Base-by-base conservation (phyloP, 2,888 invertebrate genomes). In the Caenorhabditis plicata region DNA sequence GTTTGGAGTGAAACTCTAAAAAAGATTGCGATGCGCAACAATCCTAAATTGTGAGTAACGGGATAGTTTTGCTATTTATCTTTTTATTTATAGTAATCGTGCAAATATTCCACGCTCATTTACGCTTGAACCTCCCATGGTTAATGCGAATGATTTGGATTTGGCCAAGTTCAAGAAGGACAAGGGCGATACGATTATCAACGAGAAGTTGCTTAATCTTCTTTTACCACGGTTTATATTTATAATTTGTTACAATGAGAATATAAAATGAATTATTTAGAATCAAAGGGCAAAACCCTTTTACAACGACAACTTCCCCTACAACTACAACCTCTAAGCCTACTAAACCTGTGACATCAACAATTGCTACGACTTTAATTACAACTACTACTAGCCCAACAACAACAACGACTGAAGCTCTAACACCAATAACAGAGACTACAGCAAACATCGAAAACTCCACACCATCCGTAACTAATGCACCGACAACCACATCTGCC, bases 101-200 rank as follows among this genome's bases (percentile, higher is more conserved):
- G 56, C 63, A 13, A 44, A 39, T n/a, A 55, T 45, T 29, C 29
- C 41, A 0, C 39, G 47, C 11, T 27, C 45, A 8, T 63, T 63
- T 32, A 63, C 63, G 13, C 41, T 63, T 11, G 51, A 51, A 13
- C 57, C 64, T 31, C 64, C 64, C 22, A 33, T 41, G 17, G 50
- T 58, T 26, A 57, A 55, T 9, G 36, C 51, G 13, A 50, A 56
- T 15, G 55, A 60, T 3, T 23, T 60, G 0, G 60, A 64, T 19
- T n/a, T 55, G 23, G 44, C 52, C 23, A 45, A 52, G 13, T 19
- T 63, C 11, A 66, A 60, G 19, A 63, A 61, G 38, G 57, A 53
- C 13, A 68, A 68, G 40, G 64, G 64, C n/a, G 68, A 73, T 40
- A 51, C 40, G n/a, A 73, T 73, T 42, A 73, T 73, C 32, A 70